Evolutionary conservation across 2,888 invertebrate genomes (phyloP).

Genomic region (Rhingia rostrata): DNA sequence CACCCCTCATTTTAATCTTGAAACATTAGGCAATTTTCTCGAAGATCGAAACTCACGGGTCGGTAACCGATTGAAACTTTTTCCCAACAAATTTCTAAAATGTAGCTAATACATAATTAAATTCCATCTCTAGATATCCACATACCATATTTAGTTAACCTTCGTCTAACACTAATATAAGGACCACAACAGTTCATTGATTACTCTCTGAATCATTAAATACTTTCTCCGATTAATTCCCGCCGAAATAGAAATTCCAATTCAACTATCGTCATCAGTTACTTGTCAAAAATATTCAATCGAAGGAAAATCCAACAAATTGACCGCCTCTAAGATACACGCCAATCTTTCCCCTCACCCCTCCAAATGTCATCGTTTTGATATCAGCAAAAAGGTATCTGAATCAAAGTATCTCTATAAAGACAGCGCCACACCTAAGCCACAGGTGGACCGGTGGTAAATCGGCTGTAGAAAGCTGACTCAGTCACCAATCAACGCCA

Average conservation of each 20-base stretch:
- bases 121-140: not conserved
- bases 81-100: too few relatives aligned
- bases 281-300: slow-evolving; percentile 34
- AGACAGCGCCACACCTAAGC: slow-evolving; percentile 29
- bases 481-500: slow-evolving; percentile 9
- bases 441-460: slow-evolving; percentile 17
- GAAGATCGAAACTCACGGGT: too few relatives aligned
- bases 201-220: slow-evolving; percentile 10
- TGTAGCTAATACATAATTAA: not conserved
- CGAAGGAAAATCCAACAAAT: slow-evolving; percentile 9
- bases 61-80: too few relatives aligned
- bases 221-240: slow-evolving; percentile 56
- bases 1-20: too few relatives aligned
- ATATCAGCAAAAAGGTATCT: slow-evolving; percentile 11
- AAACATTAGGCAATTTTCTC: too few relatives aligned
- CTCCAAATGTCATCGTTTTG: not conserved
- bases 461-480: slow-evolving; percentile 25
- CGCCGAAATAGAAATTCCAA: slow-evolving; percentile 49
- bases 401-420: slow-evolving; percentile 5
- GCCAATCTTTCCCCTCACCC: not conserved
- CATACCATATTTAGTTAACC: not conserved
- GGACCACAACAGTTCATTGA: slow-evolving; percentile 28
- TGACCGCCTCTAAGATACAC: not conserved
- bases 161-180: not conserved
- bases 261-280: slow-evolving; percentile 36